Evolutionary conservation across 2,113 vertebrate genomes (phyloP).

Genomic region (Austrofundulus limnaeus): DNA sequence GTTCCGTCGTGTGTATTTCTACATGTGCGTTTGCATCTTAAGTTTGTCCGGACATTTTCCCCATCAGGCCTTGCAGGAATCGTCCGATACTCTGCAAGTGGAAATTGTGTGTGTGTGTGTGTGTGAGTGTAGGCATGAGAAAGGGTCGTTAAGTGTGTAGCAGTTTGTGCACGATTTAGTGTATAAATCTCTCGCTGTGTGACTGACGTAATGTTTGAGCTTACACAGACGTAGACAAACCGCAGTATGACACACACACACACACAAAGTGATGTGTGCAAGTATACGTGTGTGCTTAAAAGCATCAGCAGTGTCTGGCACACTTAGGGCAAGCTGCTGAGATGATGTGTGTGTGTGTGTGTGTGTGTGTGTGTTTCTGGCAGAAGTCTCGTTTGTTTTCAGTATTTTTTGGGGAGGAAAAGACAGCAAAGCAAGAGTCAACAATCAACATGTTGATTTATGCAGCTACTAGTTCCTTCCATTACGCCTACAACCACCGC

Average conservation of each 20-base stretch:
- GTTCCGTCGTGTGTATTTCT: slow-evolving; percentile 61
- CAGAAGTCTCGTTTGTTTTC: slow-evolving; percentile 67
- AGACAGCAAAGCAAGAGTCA: slow-evolving; percentile 64
- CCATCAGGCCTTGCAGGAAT: slow-evolving; percentile 60
- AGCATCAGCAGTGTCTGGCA: slow-evolving; percentile 53
- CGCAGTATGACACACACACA: slow-evolving; percentile 46
- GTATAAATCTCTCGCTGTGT: slow-evolving; percentile 14
- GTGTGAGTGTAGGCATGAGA: slow-evolving; percentile 18
- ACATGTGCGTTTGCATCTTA: slow-evolving; percentile 33
- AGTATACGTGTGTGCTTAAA: slow-evolving; percentile 23
- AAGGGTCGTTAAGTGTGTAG: slow-evolving; percentile 18
- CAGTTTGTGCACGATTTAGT: not conserved
- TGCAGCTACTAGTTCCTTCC: slow-evolving; percentile 75
- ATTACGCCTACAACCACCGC: slow-evolving; percentile 68
- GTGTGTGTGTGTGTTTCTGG: slow-evolving; percentile 46
- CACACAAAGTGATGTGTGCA: slow-evolving; percentile 23
- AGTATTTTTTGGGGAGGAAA: slow-evolving; percentile 46
- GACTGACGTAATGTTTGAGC: slow-evolving; percentile 73
- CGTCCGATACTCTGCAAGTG: slow-evolving; percentile 62
- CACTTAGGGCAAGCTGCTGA: slow-evolving; percentile 8
- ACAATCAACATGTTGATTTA: slow-evolving; percentile 76
- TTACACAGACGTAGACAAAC: slow-evolving; percentile 63
- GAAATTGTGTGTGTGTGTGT: slow-evolving; percentile 55
- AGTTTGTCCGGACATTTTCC: slow-evolving; percentile 74
- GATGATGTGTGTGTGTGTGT: slow-evolving; percentile 1